A percentile compares a stretch with the other conserved stretches of the same genome.
phyloP scores from a whole-genome alignment of 2,113 vertebrate species.

The Jacana jacana region DNA sequence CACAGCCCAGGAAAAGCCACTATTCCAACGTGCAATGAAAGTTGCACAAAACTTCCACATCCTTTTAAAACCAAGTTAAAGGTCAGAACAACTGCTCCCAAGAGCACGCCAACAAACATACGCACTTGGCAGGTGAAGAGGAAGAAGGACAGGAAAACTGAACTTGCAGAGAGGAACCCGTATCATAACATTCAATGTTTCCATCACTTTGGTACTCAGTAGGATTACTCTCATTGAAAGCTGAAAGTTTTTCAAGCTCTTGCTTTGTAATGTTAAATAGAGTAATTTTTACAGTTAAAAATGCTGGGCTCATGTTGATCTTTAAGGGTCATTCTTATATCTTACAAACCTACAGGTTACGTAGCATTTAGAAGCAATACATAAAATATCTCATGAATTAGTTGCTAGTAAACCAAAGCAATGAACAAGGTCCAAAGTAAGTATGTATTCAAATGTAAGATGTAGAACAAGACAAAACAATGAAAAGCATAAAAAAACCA shows the following conservation, averaged over 20 bases:
- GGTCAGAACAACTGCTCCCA: neutral
- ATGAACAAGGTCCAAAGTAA: conserved; percentile 70
- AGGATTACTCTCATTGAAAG: neutral
- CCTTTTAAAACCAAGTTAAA: conserved; percentile 10
- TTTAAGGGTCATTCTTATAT: neutral
- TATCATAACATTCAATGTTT: neutral
- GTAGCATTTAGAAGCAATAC: conserved; percentile 45
- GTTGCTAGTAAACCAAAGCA: conserved; percentile 75
- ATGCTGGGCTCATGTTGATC: neutral
- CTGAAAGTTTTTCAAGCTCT: neutral
- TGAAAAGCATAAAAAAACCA: conserved; percentile 43
- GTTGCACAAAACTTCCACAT: neutral
- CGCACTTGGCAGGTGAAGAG: neutral
- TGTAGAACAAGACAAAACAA: conserved; percentile 64
- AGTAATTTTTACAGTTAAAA: neutral
- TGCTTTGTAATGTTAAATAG: neutral
- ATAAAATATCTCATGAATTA: conserved; percentile 59
- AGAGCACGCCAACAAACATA: neutral
- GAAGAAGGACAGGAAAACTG: neutral
- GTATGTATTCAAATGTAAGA: conserved; percentile 70
- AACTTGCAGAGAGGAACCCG: neutral
- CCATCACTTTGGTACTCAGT: neutral
- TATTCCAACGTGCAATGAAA: neutral
- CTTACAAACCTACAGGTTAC: conserved; percentile 12
- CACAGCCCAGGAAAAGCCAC: neutral